These are phyloP conservation scores for Ecliptopera silaceata DNA, from an alignment of 2,888 invertebrate genomes.

Conservation along the genomic window DNA sequence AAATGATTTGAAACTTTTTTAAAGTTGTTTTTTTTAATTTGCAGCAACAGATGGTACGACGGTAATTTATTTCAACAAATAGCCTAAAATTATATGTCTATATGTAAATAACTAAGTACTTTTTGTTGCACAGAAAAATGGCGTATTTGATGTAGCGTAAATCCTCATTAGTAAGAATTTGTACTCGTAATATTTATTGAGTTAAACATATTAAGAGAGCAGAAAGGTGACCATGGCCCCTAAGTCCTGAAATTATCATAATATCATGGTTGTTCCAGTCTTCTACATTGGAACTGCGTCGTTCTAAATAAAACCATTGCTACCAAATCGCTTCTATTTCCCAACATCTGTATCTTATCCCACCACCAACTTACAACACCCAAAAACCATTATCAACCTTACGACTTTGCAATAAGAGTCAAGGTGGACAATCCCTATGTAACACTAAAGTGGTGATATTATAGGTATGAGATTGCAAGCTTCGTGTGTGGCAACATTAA, in stretches of 20 bases:
- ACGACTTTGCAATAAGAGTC: conserved; percentile 35
- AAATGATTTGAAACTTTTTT: no score
- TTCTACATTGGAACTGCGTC: conserved; percentile 65
- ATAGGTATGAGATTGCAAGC: conserved; percentile 77
- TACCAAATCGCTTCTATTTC: conserved; percentile 76
- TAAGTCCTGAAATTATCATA: background rate
- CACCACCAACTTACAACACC: conserved; percentile 26
- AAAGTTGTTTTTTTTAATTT: no score
- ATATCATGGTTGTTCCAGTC: conserved; percentile 39
- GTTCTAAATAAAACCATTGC: conserved; percentile 81
- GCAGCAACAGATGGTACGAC: no score
- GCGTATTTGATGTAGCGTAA: no score
- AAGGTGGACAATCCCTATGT: background rate
- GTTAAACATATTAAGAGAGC: no score
- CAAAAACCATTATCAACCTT: conserved; percentile 41
- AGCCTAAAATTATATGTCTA: no score
- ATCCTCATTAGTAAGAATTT: no score
- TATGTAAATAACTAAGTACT: no score
- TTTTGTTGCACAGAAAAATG: no score
- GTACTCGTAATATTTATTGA: no score
- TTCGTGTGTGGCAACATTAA: conserved; percentile 80
- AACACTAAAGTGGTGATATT: conserved; percentile 48
- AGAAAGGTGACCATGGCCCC: conserved; percentile 32
- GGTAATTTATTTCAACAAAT: no score
- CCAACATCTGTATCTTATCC: conserved; percentile 65